These are phyloP conservation scores for Tiaroga cobitis DNA, from an alignment of 2,797 vertebrate genomes.

Conservation along the genomic window DNA sequence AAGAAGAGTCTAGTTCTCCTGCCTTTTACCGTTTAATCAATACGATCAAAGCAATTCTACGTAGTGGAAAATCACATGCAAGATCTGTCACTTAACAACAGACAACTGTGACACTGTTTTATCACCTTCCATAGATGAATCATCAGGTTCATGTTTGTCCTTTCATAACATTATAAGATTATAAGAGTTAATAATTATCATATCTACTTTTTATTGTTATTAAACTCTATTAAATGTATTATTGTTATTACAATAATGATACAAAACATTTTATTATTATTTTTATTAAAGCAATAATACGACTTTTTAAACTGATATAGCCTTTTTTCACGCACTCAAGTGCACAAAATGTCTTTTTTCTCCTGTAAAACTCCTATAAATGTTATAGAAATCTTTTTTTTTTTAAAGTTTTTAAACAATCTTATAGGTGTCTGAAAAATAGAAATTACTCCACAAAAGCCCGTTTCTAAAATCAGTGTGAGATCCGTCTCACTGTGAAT, in stretches of 20 bases:
- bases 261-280: background rate
- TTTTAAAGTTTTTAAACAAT: background rate
- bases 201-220: background rate
- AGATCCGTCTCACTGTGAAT: background rate
- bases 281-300: background rate
- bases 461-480: background rate
- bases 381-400: too few species aligned
- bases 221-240: background rate
- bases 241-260: background rate
- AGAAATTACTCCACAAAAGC: background rate
- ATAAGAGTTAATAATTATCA: background rate
- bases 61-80: background rate
- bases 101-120: background rate
- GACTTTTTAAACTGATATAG: background rate
- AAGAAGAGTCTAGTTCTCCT: background rate
- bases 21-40: conserved; percentile 11
- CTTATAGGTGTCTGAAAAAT: background rate
- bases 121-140: background rate
- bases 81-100: background rate
- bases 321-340: background rate
- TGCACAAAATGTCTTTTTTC: background rate
- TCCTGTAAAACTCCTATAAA: background rate
- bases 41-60: conserved; percentile 2
- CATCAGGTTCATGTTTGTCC: background rate
- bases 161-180: background rate